Evolutionary conservation across 2,113 vertebrate species (phyloP).

Genomic region (Datnioides undecimradiatus): DNA sequence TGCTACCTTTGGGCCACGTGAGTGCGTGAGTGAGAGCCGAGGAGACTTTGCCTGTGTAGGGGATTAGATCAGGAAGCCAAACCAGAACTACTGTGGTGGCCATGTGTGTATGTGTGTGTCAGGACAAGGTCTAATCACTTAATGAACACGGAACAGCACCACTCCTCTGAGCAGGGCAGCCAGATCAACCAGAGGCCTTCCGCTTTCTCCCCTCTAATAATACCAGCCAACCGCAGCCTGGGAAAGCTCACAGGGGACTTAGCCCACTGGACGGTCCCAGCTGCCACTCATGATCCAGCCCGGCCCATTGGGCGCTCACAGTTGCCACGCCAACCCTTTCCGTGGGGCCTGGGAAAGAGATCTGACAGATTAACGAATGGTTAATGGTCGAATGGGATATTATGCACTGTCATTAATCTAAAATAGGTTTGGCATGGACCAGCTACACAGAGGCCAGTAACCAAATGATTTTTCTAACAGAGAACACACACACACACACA

Average conservation of each 20-base stretch:
- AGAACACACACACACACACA: slow-evolving; percentile 33
- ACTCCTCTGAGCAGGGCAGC: slow-evolving; percentile 69
- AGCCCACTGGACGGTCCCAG: slow-evolving; percentile 54
- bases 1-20: slow-evolving; percentile 69
- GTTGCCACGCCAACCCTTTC: slow-evolving; percentile 65
- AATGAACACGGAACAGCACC: slow-evolving; percentile 80
- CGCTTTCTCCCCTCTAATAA: slow-evolving; percentile 76
- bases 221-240: slow-evolving; percentile 68
- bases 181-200: slow-evolving; percentile 77
- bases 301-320: slow-evolving; percentile 38
- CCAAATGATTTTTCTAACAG: slow-evolving; percentile 56
- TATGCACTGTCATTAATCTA: slow-evolving; percentile 74
- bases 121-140: slow-evolving; percentile 83
- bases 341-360: slow-evolving; percentile 64
- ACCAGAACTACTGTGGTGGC: slow-evolving; percentile 65
- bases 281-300: slow-evolving; percentile 47
- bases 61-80: slow-evolving; percentile 82
- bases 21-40: slow-evolving; percentile 62
- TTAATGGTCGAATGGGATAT: slow-evolving; percentile 72
- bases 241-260: slow-evolving; percentile 53
- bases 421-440: slow-evolving; percentile 66
- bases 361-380: slow-evolving; percentile 73
- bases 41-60: slow-evolving; percentile 69
- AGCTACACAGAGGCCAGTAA: slow-evolving; percentile 37
- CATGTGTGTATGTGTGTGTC: slow-evolving; percentile 56